phyloP scores from a whole-genome alignment of 2,113 vertebrate species.

The Nycticebus coucang region DNA sequence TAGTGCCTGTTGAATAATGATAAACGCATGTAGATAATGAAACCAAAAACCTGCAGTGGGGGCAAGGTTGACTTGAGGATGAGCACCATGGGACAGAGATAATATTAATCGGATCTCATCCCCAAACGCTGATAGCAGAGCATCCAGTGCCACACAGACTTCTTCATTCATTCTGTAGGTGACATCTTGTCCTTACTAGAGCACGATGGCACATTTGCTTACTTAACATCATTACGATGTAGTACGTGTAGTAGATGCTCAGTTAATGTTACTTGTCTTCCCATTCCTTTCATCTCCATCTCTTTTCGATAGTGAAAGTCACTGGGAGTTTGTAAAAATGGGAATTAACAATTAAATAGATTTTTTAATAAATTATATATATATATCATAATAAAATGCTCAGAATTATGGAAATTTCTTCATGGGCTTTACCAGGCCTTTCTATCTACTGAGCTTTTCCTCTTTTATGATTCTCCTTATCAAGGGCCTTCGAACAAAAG shows the following conservation, averaged over 20 bases:
- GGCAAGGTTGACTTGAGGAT: constrained; percentile 13
- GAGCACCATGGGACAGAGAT: not conserved
- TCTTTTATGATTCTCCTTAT: not conserved
- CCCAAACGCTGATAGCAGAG: constrained; percentile 36
- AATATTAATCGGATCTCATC: not conserved
- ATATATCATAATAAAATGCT: not conserved
- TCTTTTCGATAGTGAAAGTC: not conserved
- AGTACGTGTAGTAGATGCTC: not conserved
- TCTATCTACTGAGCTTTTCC: not conserved
- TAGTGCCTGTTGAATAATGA: not conserved
- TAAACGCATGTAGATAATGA: constrained; percentile 63
- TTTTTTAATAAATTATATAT: constrained; percentile 61
- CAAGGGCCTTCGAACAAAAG: not conserved
- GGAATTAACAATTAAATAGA: not conserved
- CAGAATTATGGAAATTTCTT: not conserved
- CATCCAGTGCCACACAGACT: constrained; percentile 48
- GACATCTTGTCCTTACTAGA: constrained; percentile 61
- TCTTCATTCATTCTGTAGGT: constrained; percentile 60
- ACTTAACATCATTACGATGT: constrained; percentile 46
- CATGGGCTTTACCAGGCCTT: not conserved
- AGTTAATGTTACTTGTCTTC: not conserved
- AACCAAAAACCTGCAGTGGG: constrained; percentile 15
- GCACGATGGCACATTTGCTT: constrained; percentile 55
- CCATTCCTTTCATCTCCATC: not conserved
- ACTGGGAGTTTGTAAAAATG: not conserved